Evolutionary conservation across 2,888 invertebrate species (phyloP), one percentile per base, ranked within the genome.

Genomic region (Flexamia atlantica): DNA sequence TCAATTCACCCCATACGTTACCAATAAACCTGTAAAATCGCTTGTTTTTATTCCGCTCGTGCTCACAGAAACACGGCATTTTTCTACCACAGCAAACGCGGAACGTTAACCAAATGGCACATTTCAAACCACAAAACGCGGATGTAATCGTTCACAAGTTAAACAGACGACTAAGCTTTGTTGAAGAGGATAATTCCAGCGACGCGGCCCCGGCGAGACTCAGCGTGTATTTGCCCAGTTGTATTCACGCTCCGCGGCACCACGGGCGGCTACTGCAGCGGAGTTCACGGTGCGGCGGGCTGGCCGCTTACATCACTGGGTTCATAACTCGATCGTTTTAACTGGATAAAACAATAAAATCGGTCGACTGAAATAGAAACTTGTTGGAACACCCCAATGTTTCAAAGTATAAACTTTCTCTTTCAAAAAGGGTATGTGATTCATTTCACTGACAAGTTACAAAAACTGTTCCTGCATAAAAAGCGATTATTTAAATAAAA

Each of bases 161-260:
- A 46, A 46, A 46, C 46, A 46, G 46, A 46, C 14, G 12, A 46
- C 46, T 46, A 46, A 46, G 14, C 46, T 46, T 46, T 4, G 46
- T 46, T 46, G 46, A 14, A n/a, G 46, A 46, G 46, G 12, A 46
- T 46, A 14, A 46, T 46, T 46, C 46, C 46, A 46, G 2, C 17
- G 17, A 3, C 14, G 14, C 46, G 14, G 46, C 46, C 4, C 46
- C 46, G 46, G 53, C 14, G 20, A 20, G 20, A 23, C 53, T 23
- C 53, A 23, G 46, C 46, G 53, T 53, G 53, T 53, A 53, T 53
- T 53, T 53, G 53, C 53, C 53, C 53, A 53, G 53, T 53, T 53
- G 53, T 23, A 53, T 53, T 53, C 53, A 53, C 53, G 53, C 53
- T 53, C 20, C 20, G 14, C 10, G 53, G 23, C 53, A 53, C 53